phyloP scores from a whole-genome alignment of 2,113 vertebrate genomes.

The Jacana jacana region DNA sequence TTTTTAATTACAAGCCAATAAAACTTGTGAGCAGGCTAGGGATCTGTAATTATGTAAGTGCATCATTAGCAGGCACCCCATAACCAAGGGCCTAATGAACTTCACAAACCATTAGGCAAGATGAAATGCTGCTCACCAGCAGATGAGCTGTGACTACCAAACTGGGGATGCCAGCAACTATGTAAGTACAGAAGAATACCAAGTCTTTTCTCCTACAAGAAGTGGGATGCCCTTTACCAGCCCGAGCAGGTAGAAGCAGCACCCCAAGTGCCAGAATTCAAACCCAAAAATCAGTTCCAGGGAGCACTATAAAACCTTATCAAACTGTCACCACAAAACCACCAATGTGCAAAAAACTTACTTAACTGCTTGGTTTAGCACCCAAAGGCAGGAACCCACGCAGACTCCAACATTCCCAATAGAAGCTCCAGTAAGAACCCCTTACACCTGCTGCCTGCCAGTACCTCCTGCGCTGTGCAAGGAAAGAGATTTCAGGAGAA shows the following conservation, averaged over 20 bases:
- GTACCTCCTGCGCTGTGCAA: fast-evolving
- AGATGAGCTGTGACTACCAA: neutral
- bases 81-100: neutral
- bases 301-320: neutral
- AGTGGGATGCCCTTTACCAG: neutral
- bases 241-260: neutral
- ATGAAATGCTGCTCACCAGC: neutral
- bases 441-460: neutral
- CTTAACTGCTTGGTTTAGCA: neutral
- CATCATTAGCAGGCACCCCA: neutral
- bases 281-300: neutral
- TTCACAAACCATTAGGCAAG: neutral
- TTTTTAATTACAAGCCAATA: neutral
- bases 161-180: neutral
- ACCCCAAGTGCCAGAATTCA: neutral
- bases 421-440: neutral
- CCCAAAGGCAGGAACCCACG: neutral
- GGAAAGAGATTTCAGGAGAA: neutral
- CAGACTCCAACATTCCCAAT: fast-evolving
- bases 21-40: neutral
- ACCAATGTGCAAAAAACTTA: neutral
- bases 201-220: neutral
- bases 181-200: fast-evolving
- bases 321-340: neutral
- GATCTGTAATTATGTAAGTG: neutral